These are phyloP conservation scores for Apis mellifera DNA, from an alignment of 1,140 invertebrate species.

Conservation along the genomic window Amel_HAv3.1 CM009931.2:25293001-25293500, in stretches of 20 bases:
- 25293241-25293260: not conserved
- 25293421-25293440: too few species aligned
- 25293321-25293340: not conserved
- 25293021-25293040: conserved; percentile 11
- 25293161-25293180: not conserved
- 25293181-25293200: too few species aligned
- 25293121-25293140: not conserved
- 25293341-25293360: not conserved
- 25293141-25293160: not conserved
- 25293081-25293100: not conserved
- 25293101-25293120: not conserved
- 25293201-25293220: not conserved
- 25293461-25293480: not conserved
- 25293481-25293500: not conserved
- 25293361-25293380: conserved; percentile 9
- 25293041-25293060: not conserved
- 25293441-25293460: not conserved
- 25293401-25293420: not conserved
- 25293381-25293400: not conserved
- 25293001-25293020: not conserved
- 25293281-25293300: not conserved
- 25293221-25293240: not conserved
- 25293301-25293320: too few species aligned
- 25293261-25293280: not conserved
- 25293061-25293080: not conserved